Percentiles rank a stretch among this genome's conserved stretches.
Conservation (phyloP, 2,888 invertebrate species). For the Dysmachus trigonus region DNA sequence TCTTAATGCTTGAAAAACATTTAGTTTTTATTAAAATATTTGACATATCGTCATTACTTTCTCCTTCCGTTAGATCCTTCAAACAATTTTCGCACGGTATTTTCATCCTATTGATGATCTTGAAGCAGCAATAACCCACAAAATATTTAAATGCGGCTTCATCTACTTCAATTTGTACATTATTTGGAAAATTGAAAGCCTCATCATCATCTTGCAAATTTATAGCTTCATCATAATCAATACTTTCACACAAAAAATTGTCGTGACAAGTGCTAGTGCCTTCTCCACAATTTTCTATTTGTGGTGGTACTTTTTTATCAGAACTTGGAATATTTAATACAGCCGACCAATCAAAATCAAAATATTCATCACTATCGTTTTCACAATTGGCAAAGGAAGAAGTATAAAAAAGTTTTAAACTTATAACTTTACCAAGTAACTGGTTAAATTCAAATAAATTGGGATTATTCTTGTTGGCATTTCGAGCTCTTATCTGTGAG, state of each 20-base stretch:
- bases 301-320: background rate
- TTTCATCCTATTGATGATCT: too few relatives aligned
- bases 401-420: conserved; percentile 25
- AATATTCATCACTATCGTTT: conserved; percentile 35
- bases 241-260: too few relatives aligned
- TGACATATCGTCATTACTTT: background rate
- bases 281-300: background rate
- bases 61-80: background rate
- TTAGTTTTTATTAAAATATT: background rate
- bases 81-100: too few relatives aligned
- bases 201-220: background rate
- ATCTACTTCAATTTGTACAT: too few relatives aligned
- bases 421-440: conserved; percentile 28
- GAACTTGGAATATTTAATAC: background rate
- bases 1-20: background rate
- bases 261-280: background rate
- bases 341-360: background rate
- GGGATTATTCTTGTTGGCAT: background rate
- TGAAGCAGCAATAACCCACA: too few relatives aligned
- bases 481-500: background rate
- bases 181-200: too few relatives aligned
- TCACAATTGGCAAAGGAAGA: conserved; percentile 38
- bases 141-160: too few relatives aligned
- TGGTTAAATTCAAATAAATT: background rate
- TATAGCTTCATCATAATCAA: too few relatives aligned